Base-by-base conservation (phyloP, 1,140 invertebrate species). In the Trachelipus rathkii region DNA sequence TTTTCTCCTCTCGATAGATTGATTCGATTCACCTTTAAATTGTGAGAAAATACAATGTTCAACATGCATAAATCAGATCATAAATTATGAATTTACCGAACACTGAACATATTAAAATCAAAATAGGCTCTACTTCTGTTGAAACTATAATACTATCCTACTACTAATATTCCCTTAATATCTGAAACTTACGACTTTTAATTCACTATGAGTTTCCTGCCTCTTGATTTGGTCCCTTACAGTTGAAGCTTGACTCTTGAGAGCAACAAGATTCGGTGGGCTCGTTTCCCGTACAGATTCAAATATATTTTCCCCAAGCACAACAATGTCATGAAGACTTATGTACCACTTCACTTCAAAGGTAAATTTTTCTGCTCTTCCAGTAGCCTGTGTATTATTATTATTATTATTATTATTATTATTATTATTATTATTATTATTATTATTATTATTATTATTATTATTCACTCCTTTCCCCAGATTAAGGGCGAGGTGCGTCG, bases 271-370 rank as follows among this genome's bases (percentile, higher is more conserved):
- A 85, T 94, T 94, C 71, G 91, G 90, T 21, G 92, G 91, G 82
- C 91, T 91, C 46, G 89, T 87, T 85, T 93, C 90, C 10, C 89
- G 85, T 13, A 89, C 88, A 82, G 75, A 74, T 66, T 81, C 80
- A 0, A 73, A 77, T 44, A 77, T 75, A 70, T 77, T 77, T 72
- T 78, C 77, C 33, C 53, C 73, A 66, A 79, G 60, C 66, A 82
- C 76, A 15, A 78, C 71, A 19, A 79, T 79, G 24, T 95, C 92
- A 77, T 89, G 89, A 10, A 97, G 87, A 0, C 93, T 91, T 78
- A 95, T 93, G 84, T 93, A 88, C 95, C 95, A 97, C 83, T 96
- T 96, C 67, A 95, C 86, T 85, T 96, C 94, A 84, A 95, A 95
- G 0, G 93, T 93, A 83, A 93, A 94, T 84, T 94, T 95, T 84